These are phyloP conservation scores for Chamaetylas fuelleborni DNA, from an alignment of 2,113 vertebrate species.

Conservation along the genomic window DNA sequence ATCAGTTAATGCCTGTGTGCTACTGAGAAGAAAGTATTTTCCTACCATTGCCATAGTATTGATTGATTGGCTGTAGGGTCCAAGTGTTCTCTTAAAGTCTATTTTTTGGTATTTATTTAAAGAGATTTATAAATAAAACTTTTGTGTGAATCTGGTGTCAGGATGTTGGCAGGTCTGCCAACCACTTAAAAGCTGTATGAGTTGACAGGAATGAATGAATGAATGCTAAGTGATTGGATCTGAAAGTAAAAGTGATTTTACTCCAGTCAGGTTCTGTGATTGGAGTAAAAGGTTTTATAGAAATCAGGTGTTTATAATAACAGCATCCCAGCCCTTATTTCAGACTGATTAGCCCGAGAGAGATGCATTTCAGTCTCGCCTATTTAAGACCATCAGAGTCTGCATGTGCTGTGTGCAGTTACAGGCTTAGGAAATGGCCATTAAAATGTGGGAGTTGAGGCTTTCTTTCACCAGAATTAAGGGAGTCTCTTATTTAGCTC, in stretches of 20 bases:
- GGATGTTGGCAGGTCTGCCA: neutral
- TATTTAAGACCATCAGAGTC: neutral
- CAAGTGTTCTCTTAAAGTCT: neutral
- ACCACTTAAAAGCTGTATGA: neutral
- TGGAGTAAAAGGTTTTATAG: neutral
- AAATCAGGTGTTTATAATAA: neutral
- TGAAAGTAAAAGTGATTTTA: neutral
- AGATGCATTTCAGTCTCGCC: neutral
- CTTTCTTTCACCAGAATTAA: neutral
- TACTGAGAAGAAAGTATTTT: neutral
- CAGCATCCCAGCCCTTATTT: fast-evolving
- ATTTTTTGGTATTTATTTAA: neutral
- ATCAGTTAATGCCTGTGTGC: neutral
- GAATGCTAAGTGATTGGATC: neutral
- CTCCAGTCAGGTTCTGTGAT: neutral
- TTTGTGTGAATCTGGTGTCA: neutral
- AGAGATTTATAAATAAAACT: neutral
- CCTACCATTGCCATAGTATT: neutral
- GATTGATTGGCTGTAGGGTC: neutral
- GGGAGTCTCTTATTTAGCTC: neutral
- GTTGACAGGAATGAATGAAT: neutral
- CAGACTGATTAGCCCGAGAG: neutral
- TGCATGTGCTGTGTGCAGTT: fast-evolving
- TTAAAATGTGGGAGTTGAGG: neutral
- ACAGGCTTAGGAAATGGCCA: neutral